These are phyloP conservation scores for Melinaea menophilus DNA, from an alignment of 2,888 invertebrate species.

Conservation along the genomic window DNA sequence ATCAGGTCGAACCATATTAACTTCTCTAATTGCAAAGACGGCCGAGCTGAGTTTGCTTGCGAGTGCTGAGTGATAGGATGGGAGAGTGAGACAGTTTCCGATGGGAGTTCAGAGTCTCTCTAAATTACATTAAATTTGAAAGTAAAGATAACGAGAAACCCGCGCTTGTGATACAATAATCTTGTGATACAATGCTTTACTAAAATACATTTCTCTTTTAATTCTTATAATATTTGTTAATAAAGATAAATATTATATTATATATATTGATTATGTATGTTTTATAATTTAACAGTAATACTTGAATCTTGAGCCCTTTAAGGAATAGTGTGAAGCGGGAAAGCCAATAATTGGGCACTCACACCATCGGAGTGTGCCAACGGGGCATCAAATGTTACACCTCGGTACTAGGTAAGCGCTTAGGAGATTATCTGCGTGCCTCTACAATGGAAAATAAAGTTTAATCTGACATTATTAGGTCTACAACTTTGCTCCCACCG, in stretches of 20 bases:
- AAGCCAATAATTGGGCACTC: conserved; percentile 21
- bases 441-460: too few relatives aligned
- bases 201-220: background rate
- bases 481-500: too few relatives aligned
- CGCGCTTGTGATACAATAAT: conserved; percentile 25
- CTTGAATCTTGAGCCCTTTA: conserved; percentile 11
- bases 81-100: too few relatives aligned
- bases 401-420: conserved; percentile 7
- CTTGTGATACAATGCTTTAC: background rate
- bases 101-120: too few relatives aligned
- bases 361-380: conserved; percentile 13
- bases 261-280: background rate
- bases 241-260: background rate
- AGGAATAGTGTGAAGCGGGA: conserved; percentile 12
- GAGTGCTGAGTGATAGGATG: too few relatives aligned
- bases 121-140: too few relatives aligned
- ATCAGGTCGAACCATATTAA: too few relatives aligned
- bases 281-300: conserved; percentile 2
- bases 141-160: conserved; percentile 29
- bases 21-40: too few relatives aligned
- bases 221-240: background rate
- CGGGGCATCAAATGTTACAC: conserved; percentile 14
- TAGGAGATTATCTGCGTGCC: conserved; percentile 9
- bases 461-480: too few relatives aligned
- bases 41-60: too few relatives aligned